A percentile compares a stretch with the other conserved stretches of the same genome.
These are phyloP conservation scores for Bombyx huttoni DNA, from an alignment of 2,888 invertebrate species.

Conservation along the genomic window DNA sequence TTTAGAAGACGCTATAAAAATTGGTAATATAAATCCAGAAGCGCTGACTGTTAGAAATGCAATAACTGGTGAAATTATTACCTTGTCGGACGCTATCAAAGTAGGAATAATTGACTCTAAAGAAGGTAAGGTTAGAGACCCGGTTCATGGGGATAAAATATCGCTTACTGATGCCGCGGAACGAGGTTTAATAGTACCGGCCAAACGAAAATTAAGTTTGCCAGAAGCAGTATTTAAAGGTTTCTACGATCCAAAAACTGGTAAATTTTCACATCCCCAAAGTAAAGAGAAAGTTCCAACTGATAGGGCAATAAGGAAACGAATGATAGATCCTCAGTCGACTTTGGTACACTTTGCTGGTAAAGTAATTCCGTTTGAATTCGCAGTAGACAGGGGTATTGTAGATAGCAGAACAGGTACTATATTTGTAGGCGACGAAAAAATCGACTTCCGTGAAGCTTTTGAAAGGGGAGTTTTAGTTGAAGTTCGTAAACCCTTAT, in stretches of 20 bases:
- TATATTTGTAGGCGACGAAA: constrained; percentile 74
- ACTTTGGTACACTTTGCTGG: constrained; percentile 89
- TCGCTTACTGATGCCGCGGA: constrained; percentile 88
- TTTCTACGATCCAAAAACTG: constrained; percentile 88
- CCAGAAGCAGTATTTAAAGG: constrained; percentile 93
- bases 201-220: constrained; percentile 85
- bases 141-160: constrained; percentile 79
- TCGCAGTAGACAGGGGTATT: constrained; percentile 83
- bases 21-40: constrained; percentile 82
- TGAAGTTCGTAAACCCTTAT: constrained; percentile 86
- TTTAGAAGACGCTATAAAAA: constrained; percentile 80
- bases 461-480: constrained; percentile 86
- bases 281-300: constrained; percentile 85
- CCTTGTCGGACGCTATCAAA: constrained; percentile 84
- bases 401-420: constrained; percentile 83
- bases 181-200: constrained; percentile 84
- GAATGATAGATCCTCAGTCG: constrained; percentile 86
- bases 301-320: constrained; percentile 86
- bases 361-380: constrained; percentile 85
- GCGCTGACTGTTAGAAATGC: constrained; percentile 86
- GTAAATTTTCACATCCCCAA: constrained; percentile 84
- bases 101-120: constrained; percentile 83
- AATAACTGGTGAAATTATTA: constrained; percentile 83
- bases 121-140: constrained; percentile 85
- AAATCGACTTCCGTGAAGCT: constrained; percentile 86